Base-by-base conservation (phyloP, 1,140 invertebrate genomes). In the Elysia chlorotica region DNA sequence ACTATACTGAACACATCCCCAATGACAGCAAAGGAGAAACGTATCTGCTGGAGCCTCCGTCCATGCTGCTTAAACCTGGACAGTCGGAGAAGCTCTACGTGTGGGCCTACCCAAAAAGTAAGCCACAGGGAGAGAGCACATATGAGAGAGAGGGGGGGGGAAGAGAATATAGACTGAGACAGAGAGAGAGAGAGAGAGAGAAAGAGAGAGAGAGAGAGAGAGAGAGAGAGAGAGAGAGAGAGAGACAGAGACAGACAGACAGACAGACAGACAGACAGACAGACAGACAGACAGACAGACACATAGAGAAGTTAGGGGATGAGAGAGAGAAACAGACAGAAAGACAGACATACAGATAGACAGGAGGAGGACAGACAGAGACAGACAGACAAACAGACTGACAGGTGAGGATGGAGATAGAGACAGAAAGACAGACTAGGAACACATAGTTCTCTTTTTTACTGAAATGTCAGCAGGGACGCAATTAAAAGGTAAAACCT, bases 11-110 rank as follows among this genome's bases (percentile, higher is more conserved):
- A 88, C 78, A 85, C 82, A 6, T 87, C 87, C 0, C 86, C 84
- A 48, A 86, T 66, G 88, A 88, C 77, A 85, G 81, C 65, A 88
- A 87, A 69, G 83, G 75, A 17, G 86, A 87, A n/a, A 87, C 84
- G 21, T 88, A 84, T 74, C 71, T 87, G 19, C 79, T 88, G 5
- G 86, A 88, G 41, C 88, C 88, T n/a, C 81, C 83, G 1, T 81
- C 56, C 53, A 86, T 88, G 85, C 67, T 79, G 23, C 78, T 88
- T 6, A 83, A 87, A 71, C 81, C 86, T 33, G 81, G 81, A 36
- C 83, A 88, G 65, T 77, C 76, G 0, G 71, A 79, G 54, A 73
- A 73, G 23, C 77, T 88, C 30, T 83, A 77, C 25, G 78, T 88
- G 6, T 88, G 85, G 84, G 86, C 87, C 0, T 87, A 85, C 74